Evolutionary conservation across 1,140 invertebrate species (phyloP).

Genomic region (Cotesia typhae): DNA sequence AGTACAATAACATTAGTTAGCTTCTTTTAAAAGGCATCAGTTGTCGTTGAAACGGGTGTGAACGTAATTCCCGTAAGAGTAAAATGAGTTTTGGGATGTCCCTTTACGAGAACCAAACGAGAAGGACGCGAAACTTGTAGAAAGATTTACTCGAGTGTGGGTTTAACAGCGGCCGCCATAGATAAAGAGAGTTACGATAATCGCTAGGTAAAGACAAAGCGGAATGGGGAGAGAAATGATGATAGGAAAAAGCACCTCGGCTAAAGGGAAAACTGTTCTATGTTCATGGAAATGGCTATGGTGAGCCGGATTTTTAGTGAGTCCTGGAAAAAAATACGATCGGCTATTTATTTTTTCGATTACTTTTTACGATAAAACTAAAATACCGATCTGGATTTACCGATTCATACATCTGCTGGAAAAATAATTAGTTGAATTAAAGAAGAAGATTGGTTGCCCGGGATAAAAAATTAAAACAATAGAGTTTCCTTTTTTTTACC

Average conservation of each 20-base stretch:
- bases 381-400: too few species aligned
- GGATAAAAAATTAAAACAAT: too few species aligned
- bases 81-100: conserved; percentile 23
- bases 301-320: background rate
- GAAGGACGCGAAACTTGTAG: conserved; percentile 1
- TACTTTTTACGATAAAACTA: background rate
- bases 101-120: conserved; percentile 7
- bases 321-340: background rate
- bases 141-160: conserved; percentile 28
- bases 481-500: too few species aligned
- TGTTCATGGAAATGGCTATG: background rate
- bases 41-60: conserved; percentile 35
- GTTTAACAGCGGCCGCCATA: conserved; percentile 25
- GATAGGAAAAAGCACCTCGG: background rate
- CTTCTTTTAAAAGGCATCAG: conserved; percentile 35
- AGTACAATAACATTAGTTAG: background rate
- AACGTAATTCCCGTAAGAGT: conserved; percentile 41
- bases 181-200: conserved; percentile 56
- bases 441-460: background rate
- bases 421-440: background rate
- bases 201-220: conserved; percentile 43
- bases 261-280: background rate
- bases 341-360: background rate
- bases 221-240: background rate
- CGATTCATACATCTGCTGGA: background rate